A percentile compares a stretch with the other conserved stretches of the same genome.
Conservation (phyloP, 2,113 vertebrate genomes). For the Camelus dromedarius region DNA sequence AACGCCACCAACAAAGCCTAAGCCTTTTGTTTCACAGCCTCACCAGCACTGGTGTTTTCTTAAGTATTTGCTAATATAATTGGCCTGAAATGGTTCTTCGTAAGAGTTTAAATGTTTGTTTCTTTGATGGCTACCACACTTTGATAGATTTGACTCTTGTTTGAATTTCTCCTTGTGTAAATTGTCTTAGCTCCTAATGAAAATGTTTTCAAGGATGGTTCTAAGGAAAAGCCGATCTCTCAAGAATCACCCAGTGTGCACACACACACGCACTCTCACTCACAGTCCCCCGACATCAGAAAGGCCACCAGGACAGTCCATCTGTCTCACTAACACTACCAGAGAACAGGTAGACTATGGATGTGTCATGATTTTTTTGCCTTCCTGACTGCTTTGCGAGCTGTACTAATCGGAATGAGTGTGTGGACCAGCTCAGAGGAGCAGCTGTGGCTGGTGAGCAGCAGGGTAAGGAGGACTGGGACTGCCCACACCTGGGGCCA, state of each 20-base stretch:
- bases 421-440: accelerated
- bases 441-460: neutral
- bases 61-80: neutral
- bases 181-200: neutral
- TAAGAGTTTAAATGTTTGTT: neutral
- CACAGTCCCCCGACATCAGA: neutral
- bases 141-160: neutral
- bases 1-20: neutral
- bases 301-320: neutral
- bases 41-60: neutral
- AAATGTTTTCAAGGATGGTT: neutral
- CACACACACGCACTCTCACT: neutral
- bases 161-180: neutral
- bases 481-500: neutral
- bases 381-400: neutral
- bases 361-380: neutral
- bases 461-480: accelerated
- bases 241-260: neutral
- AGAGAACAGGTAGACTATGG: neutral
- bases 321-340: neutral
- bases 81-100: neutral
- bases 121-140: neutral
- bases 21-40: neutral
- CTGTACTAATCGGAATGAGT: neutral
- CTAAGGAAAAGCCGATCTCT: neutral